Percentiles rank a stretch among this genome's conserved stretches.
Evolutionary conservation across 2,888 invertebrate genomes (phyloP).

Genomic region (Leptogaster cylindrica): DNA sequence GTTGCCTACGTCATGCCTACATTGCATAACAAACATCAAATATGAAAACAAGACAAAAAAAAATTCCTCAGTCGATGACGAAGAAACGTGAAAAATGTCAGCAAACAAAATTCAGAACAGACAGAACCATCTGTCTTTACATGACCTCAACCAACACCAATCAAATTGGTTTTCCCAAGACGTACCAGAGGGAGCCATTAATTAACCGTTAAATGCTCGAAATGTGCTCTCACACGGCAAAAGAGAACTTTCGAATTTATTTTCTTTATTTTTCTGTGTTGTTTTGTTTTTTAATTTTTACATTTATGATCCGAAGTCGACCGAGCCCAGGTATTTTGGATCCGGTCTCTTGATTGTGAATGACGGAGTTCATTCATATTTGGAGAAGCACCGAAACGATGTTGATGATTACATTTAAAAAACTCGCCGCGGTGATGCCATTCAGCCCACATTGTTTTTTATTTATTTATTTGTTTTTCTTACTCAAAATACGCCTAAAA

Average conservation of each 20-base stretch:
- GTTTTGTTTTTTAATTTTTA: background rate
- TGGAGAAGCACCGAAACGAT: conserved; percentile 10
- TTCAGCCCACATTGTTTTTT: background rate
- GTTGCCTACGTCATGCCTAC: too few species aligned
- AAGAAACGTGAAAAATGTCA: too few species aligned
- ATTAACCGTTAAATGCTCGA: conserved; percentile 33
- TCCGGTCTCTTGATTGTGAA: conserved; percentile 23
- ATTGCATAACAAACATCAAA: too few species aligned
- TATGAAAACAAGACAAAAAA: too few species aligned
- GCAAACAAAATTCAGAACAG: too few species aligned
- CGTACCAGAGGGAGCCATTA: conserved; percentile 20
- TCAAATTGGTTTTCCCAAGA: conserved; percentile 17
- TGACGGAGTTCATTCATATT: conserved; percentile 31
- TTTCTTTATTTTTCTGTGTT: background rate
- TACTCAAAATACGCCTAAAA: too few species aligned
- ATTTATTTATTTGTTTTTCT: too few species aligned
- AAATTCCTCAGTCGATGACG: too few species aligned
- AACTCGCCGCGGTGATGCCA: background rate
- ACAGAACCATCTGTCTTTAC: too few species aligned
- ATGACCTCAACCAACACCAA: conserved; percentile 35
- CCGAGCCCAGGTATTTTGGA: background rate
- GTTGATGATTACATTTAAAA: background rate
- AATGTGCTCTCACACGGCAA: conserved; percentile 33
- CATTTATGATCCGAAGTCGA: conserved; percentile 3
- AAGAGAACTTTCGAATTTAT: conserved; percentile 23